phyloP scores from a whole-genome alignment of 2,113 vertebrate genomes.

The Helogale parvula region DNA sequence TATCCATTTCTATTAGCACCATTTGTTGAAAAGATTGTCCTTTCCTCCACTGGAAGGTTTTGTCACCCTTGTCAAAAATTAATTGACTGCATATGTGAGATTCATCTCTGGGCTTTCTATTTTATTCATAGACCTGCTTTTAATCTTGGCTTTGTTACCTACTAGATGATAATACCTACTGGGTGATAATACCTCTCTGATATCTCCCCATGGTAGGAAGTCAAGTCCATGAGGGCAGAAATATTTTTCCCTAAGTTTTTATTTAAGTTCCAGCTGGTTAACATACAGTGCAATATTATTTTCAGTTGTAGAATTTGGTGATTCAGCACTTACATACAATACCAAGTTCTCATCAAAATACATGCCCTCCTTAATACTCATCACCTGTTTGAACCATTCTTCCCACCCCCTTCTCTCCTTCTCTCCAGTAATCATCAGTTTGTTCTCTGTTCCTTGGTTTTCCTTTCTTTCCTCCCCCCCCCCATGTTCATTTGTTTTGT shows the following conservation, averaged over 20 bases:
- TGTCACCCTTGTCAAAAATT: slow-evolving; percentile 29
- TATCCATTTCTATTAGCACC: not conserved
- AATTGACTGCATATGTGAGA: not conserved
- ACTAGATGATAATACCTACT: not conserved
- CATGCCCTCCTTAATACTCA: not conserved
- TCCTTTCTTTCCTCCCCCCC: not conserved
- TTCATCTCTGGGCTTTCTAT: slow-evolving; percentile 37
- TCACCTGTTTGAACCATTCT: not conserved
- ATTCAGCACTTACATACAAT: not conserved
- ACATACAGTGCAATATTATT: not conserved
- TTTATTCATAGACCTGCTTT: slow-evolving; percentile 42
- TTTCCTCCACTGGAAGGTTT: slow-evolving; percentile 17
- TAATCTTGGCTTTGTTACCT: slow-evolving; percentile 33
- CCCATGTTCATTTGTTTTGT: not conserved
- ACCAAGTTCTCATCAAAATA: not conserved
- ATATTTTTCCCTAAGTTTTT: not conserved
- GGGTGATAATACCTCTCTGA: not conserved
- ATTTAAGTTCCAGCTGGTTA: not conserved
- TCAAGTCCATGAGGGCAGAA: not conserved
- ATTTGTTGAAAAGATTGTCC: slow-evolving; percentile 14
- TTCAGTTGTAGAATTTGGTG: not conserved
- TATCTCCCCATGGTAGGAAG: not conserved
- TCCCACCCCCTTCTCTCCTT: not conserved
- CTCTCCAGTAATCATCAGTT: not conserved
- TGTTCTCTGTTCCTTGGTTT: not conserved